phyloP scores from a whole-genome alignment of 2,113 vertebrate species.

The Tichodroma muraria region DNA sequence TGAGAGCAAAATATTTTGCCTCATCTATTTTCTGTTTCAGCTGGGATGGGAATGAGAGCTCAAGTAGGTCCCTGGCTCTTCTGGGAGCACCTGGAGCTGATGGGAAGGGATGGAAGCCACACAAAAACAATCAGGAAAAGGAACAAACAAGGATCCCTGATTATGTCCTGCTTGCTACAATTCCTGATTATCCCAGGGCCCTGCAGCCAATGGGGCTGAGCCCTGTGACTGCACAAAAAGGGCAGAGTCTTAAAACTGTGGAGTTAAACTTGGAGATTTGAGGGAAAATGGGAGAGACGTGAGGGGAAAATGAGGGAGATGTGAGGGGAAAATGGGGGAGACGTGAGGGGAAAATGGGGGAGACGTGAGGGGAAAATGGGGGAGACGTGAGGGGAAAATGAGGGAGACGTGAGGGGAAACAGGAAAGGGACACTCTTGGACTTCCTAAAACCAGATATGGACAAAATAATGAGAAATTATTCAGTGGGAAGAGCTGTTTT shows the following conservation, averaged over 20 bases:
- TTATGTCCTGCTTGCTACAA: background rate
- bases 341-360: background rate
- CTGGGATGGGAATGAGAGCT: background rate
- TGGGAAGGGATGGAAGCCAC: background rate
- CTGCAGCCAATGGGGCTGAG: background rate
- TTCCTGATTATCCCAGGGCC: background rate
- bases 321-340: background rate
- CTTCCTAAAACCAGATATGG: background rate
- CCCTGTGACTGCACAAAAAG: background rate
- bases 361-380: background rate
- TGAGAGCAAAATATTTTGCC: background rate
- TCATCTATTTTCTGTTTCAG: background rate
- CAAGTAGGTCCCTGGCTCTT: background rate
- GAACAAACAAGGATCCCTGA: background rate
- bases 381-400: background rate
- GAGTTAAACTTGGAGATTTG: accelerated
- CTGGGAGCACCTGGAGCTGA: background rate
- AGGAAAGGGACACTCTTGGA: background rate
- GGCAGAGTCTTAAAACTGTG: background rate
- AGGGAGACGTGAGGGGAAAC: background rate
- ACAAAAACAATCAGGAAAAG: background rate
- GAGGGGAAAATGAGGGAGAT: background rate
- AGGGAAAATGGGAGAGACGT: too few relatives aligned
- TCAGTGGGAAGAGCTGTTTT: too few relatives aligned
- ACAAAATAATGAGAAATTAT: too few relatives aligned